phyloP scores from a whole-genome alignment of 2,888 invertebrate genomes.

The Antitype chi region DNA sequence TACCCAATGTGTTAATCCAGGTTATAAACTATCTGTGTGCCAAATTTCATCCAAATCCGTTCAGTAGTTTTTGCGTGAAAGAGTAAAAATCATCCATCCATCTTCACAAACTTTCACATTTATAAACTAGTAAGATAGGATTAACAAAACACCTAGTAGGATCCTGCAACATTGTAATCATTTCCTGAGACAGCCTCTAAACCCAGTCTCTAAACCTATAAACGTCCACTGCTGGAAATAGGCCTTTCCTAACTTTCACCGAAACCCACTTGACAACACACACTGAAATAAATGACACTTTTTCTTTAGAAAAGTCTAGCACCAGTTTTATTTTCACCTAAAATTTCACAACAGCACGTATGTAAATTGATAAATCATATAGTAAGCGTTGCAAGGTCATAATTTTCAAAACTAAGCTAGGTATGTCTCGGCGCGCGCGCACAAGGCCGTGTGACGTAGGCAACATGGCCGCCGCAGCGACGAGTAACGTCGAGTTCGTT shows the following conservation, averaged over 20 bases:
- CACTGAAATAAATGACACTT: not conserved
- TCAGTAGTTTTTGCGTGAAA: too few species aligned
- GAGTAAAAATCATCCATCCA: too few species aligned
- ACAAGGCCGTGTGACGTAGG: slow-evolving; percentile 66
- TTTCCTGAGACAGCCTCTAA: not conserved
- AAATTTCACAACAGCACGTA: slow-evolving; percentile 53
- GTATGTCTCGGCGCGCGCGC: slow-evolving; percentile 55
- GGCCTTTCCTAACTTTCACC: not conserved
- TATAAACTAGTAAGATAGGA: too few species aligned
- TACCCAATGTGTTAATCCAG: too few species aligned
- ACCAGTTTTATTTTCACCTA: slow-evolving; percentile 26
- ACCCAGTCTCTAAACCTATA: not conserved
- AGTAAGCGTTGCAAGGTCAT: slow-evolving; percentile 61
- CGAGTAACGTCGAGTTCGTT: slow-evolving; percentile 62
- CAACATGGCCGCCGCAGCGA: slow-evolving; percentile 63
- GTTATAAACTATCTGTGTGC: too few species aligned
- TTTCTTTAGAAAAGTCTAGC: not conserved
- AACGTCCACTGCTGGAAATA: not conserved
- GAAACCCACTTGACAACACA: not conserved
- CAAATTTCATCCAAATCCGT: too few species aligned
- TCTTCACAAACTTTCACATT: too few species aligned
- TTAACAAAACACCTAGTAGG: not conserved
- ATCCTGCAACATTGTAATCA: not conserved
- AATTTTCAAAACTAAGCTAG: slow-evolving; percentile 60
- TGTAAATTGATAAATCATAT: slow-evolving; percentile 65